Evolutionary conservation across 2,888 invertebrate genomes (phyloP), one percentile per base, ranked within the genome.

Genomic region (Ichneumoninae sp.): DNA sequence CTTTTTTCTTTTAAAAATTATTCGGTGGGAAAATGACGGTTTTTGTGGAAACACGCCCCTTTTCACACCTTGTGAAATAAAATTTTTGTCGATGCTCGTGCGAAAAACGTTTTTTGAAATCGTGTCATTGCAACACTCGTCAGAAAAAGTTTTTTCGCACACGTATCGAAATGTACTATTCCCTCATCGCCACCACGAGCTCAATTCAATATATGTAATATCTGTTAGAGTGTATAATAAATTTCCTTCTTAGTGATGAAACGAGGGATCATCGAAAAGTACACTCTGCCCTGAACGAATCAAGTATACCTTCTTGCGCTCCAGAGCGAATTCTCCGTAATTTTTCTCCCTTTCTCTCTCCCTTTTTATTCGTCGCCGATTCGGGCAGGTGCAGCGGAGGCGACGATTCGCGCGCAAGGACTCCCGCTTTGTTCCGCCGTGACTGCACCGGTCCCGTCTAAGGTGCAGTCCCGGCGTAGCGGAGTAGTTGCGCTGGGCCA

Each of bases 311-410:
- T 75, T 70, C 57, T 47, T 1, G 22, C 40, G 50, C 16, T 74
- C 47, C 36, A 19, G 16, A 57, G 40, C 60, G 40, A 30, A 69
- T 54, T 68, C 60, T 62, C 33, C 4, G 60, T 60, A 13, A 16
- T 60, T 36, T 70, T 65, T 57, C 44, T 57, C 50, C 52, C 26
- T 65, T 26, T 30, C 19, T 65, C 22, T 62, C 3, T n/a, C 4
- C 16, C 44, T 6, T 10, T 78, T 13, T 40, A 50, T 80, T 44
- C 71, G 66, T 76, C 60, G 75, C 71, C 76, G 71, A 66, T 76
- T 71, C 50, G 79, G 79, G 79, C 84, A 84, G 84, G 84, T 84
- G 84, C 81, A 82, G 62, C 50, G 50, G 68, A 84, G 81, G 57
- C 81, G 84, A 84, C 81, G 81, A 54, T 22, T 71, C 82, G 79